Evolutionary conservation across 2,113 vertebrate genomes (phyloP).

Genomic region (Struthio camelus): DNA sequence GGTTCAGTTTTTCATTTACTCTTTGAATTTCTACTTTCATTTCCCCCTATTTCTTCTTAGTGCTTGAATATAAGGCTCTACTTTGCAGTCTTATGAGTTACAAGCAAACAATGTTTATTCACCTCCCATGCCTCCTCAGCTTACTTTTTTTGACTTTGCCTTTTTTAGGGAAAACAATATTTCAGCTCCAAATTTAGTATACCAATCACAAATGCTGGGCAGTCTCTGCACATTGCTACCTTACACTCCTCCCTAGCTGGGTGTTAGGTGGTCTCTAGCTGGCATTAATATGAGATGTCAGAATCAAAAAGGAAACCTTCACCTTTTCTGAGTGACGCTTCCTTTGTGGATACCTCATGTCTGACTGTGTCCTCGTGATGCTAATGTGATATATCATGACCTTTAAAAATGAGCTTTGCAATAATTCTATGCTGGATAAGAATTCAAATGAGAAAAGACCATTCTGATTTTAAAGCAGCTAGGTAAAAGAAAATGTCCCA

Average conservation of each 20-base stretch:
- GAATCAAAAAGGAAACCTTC: neutral
- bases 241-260: neutral
- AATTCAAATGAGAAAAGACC: neutral
- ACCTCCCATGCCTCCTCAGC: neutral
- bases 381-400: constrained; percentile 7
- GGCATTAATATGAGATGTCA: neutral
- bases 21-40: neutral
- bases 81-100: neutral
- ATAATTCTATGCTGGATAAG: neutral
- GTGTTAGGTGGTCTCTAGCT: neutral
- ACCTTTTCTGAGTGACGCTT: neutral
- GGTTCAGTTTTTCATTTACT: neutral
- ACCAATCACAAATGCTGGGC: neutral
- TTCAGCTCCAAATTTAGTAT: neutral
- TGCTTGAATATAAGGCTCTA: neutral
- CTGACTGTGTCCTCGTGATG: neutral
- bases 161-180: neutral
- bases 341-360: neutral
- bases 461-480: neutral
- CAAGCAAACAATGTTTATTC: neutral
- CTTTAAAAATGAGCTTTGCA: constrained; percentile 8
- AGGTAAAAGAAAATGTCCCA: neutral
- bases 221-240: neutral
- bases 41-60: neutral
- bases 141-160: neutral